Evolutionary conservation across 2,797 vertebrate species (phyloP).

Genomic region (Muscicapa comitata): DNA sequence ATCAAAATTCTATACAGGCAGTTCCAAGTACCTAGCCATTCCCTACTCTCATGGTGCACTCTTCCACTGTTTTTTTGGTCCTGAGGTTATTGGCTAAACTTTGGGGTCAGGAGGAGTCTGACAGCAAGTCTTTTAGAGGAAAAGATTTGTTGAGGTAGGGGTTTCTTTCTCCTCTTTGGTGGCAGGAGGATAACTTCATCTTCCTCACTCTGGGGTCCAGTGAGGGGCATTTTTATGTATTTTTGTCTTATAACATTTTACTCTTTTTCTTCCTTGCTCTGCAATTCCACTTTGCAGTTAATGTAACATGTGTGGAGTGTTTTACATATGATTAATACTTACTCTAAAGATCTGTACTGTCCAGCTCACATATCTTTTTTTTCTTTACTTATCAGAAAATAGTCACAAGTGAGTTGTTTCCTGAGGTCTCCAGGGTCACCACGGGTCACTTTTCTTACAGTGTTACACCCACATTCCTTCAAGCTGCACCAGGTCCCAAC

Average conservation of each 20-base stretch:
- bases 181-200: neutral
- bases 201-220: neutral
- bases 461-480: neutral
- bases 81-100: neutral
- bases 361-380: neutral
- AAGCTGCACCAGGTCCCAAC: neutral
- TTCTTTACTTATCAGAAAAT: neutral
- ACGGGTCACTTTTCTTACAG: accelerated
- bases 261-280: neutral
- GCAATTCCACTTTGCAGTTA: neutral
- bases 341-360: neutral
- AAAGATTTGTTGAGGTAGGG: neutral
- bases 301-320: accelerated
- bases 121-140: neutral
- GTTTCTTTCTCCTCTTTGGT: neutral
- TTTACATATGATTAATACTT: neutral
- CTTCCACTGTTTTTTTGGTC: neutral
- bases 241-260: neutral
- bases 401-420: neutral
- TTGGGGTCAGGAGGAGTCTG: neutral
- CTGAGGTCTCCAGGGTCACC: neutral
- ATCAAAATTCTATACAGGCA: neutral
- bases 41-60: neutral
- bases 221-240: neutral
- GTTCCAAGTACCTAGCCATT: neutral